Conservation (phyloP, 2,113 vertebrate genomes). For the Tor tambroides region DNA sequence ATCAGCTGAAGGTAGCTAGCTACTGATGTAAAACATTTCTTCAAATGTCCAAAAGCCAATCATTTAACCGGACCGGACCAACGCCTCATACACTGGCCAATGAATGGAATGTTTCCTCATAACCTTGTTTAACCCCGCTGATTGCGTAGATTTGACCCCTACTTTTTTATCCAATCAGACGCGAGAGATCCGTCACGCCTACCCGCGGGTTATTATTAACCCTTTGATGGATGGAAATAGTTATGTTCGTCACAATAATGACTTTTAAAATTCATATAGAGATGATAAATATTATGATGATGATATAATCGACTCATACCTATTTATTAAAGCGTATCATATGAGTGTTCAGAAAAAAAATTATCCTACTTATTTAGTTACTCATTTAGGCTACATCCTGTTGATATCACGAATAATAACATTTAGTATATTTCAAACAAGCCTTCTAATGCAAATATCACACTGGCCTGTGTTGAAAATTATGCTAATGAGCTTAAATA, state of each 20-base stretch:
- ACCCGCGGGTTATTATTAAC: slow-evolving; percentile 39
- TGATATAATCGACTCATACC: not conserved
- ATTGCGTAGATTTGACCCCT: not conserved
- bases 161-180: slow-evolving; percentile 63
- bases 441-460: not conserved
- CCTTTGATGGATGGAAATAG: not conserved
- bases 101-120: slow-evolving; percentile 49
- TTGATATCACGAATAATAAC: not conserved
- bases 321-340: not conserved
- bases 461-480: not conserved
- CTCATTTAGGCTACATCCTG: too few relatives aligned
- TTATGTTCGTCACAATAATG: not conserved
- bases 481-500: not conserved
- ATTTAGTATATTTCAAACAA: not conserved
- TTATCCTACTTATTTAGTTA: not conserved
- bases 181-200: slow-evolving; percentile 53
- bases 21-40: not conserved
- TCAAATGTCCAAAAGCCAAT: slow-evolving; percentile 7
- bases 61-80: not conserved
- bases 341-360: not conserved
- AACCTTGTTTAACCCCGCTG: slow-evolving; percentile 56
- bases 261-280: not conserved
- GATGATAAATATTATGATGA: not conserved
- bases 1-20: not conserved
- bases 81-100: slow-evolving; percentile 63